Percentiles rank a stretch among this genome's conserved stretches.
These are phyloP conservation scores for Ailurus styani DNA, from an alignment of 2,113 vertebrate genomes.

Conservation along the genomic window DNA sequence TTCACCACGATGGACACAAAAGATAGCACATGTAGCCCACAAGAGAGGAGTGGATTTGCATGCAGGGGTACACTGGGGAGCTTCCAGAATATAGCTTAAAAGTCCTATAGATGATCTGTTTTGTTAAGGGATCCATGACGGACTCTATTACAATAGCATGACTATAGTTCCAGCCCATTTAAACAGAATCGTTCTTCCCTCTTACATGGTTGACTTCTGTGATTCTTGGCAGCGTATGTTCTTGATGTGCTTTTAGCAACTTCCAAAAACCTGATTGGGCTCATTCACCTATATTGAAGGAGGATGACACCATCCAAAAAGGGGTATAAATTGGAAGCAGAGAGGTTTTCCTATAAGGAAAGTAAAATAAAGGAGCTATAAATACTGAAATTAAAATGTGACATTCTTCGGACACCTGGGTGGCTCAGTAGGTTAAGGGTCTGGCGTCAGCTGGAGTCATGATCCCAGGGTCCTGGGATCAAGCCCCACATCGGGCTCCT, in stretches of 20 bases:
- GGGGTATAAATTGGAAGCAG: not conserved
- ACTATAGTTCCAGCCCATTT: not conserved
- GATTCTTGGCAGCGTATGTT: not conserved
- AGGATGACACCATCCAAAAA: not conserved
- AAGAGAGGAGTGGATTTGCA: not conserved
- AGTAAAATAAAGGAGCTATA: not conserved
- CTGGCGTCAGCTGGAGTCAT: not conserved
- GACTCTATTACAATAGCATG: not conserved
- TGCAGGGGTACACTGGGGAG: not conserved
- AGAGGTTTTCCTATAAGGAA: not conserved
- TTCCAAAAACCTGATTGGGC: not conserved
- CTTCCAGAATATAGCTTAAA: not conserved
- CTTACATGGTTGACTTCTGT: not conserved
- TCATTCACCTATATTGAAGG: not conserved
- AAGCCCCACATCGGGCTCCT: not conserved
- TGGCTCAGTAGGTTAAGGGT: not conserved
- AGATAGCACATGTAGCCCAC: not conserved
- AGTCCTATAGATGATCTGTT: not conserved
- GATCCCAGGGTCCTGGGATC: not conserved
- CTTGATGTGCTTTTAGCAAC: not conserved
- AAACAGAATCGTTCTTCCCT: not conserved
- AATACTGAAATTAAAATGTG: not conserved
- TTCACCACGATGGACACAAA: not conserved
- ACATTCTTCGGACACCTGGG: not conserved
- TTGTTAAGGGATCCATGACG: not conserved